Evolutionary conservation across 64 coral and sea anemone genomes (phyloP).

Genomic region (Cladopsammia gracilis): DNA sequence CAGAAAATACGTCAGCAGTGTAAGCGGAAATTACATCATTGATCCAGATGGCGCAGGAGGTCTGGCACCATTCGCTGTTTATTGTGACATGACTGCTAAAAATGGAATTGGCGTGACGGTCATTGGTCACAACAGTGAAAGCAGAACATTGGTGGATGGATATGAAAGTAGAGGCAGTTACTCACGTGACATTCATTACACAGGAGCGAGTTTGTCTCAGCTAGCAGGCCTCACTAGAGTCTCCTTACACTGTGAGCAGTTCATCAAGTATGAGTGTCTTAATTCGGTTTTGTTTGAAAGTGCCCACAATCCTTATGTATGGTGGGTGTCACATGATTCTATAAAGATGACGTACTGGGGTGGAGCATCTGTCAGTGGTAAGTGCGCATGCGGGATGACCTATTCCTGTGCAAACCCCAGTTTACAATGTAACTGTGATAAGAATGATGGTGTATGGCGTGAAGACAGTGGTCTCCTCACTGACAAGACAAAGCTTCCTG

Average conservation of each 20-base stretch:
- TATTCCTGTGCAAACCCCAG: neutral
- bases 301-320: neutral
- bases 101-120: conserved; percentile 39
- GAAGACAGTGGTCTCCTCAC: neutral
- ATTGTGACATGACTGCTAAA: conserved; percentile 35
- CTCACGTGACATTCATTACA: neutral
- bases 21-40: conserved; percentile 8
- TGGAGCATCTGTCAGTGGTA: conserved; percentile 5
- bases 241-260: conserved; percentile 40
- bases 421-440: neutral
- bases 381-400: conserved; percentile 43
- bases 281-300: neutral
- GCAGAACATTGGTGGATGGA: neutral
- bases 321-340: conserved; percentile 51
- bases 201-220: neutral
- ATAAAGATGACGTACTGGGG: conserved; percentile 37
- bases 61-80: conserved; percentile 8
- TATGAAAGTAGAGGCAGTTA: neutral
- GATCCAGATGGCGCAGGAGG: conserved; percentile 19
- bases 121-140: conserved; percentile 17
- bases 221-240: neutral
- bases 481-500: neutral
- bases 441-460: neutral
- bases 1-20: no score
- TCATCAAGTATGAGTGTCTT: neutral